phyloP scores from a whole-genome alignment of 2,113 vertebrate species.

The Bos indicus region DNA sequence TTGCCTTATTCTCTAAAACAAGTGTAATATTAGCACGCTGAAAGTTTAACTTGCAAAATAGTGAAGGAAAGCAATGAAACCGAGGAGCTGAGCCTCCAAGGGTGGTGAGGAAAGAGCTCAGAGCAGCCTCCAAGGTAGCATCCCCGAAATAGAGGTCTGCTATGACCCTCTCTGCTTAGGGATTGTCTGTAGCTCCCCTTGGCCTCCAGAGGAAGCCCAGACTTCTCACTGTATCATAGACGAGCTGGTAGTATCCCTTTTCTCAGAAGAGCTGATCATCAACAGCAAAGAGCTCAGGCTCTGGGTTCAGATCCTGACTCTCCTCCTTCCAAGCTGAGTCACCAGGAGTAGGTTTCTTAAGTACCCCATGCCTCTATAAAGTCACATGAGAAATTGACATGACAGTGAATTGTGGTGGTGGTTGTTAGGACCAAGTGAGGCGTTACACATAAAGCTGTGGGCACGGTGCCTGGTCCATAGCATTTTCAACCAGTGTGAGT shows the following conservation, averaged over 20 bases:
- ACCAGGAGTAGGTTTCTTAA: conserved; percentile 60
- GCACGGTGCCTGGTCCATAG: not conserved
- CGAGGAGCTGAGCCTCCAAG: not conserved
- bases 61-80: not conserved
- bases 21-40: not conserved
- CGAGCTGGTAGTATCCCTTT: not conserved
- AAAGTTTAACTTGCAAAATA: not conserved
- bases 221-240: not conserved
- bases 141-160: not conserved
- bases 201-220: not conserved
- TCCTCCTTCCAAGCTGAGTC: not conserved
- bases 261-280: not conserved
- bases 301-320: not conserved
- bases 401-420: no score
- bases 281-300: not conserved
- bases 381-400: not conserved
- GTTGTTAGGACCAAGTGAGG: not conserved
- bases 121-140: not conserved
- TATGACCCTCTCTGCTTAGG: not conserved
- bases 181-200: not conserved
- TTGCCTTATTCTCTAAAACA: not conserved
- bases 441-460: not conserved
- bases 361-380: not conserved
- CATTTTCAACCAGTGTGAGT: no score
- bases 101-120: not conserved